Conservation (phyloP, 2,888 invertebrate species). For the Dolichopus griseipennis region DNA sequence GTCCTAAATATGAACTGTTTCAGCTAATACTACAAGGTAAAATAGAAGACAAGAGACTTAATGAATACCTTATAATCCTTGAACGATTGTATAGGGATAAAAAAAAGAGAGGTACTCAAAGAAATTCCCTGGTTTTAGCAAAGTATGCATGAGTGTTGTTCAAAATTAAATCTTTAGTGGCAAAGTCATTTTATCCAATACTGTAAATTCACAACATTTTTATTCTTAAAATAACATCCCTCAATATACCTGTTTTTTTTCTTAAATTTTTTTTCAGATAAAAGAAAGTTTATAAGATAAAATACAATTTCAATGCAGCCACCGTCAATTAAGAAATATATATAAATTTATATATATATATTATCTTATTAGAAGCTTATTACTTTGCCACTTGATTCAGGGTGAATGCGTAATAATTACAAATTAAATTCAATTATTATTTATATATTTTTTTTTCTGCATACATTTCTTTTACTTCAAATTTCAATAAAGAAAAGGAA, state of each 20-base stretch:
- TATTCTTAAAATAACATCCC: not conserved
- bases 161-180: no score
- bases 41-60: no score
- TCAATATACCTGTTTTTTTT: not conserved
- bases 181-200: no score
- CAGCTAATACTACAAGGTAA: no score
- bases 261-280: not conserved
- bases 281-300: not conserved
- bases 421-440: slow-evolving; percentile 3
- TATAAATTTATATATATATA: not conserved
- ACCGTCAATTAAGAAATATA: not conserved
- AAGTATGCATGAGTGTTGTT: no score
- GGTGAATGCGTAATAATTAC: slow-evolving; percentile 12
- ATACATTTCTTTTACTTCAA: not conserved
- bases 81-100: no score
- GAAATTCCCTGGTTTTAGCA: no score
- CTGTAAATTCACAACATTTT: not conserved
- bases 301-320: not conserved
- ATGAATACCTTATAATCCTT: no score
- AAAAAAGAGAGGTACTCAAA: no score
- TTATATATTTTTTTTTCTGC: not conserved
- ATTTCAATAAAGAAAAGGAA: not conserved
- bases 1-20: no score
- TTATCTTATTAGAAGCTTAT: slow-evolving; percentile 7
- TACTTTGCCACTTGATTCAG: slow-evolving; percentile 8